These are phyloP conservation scores for Scalopus aquaticus DNA, from an alignment of 2,113 vertebrate genomes.

Conservation along the genomic window DNA sequence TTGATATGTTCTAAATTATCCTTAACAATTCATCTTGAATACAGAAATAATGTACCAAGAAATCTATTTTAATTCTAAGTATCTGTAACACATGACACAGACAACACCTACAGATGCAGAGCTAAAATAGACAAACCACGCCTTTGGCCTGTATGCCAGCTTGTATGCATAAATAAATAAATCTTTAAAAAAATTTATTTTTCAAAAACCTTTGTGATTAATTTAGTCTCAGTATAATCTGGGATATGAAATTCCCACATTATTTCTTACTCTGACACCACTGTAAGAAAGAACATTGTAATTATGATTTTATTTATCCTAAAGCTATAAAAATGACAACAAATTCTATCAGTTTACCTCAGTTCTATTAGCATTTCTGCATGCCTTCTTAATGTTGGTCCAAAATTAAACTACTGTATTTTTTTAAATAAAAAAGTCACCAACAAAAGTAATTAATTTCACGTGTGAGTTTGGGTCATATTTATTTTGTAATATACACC, in stretches of 20 bases:
- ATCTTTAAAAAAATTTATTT: too few relatives aligned
- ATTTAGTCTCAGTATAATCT: slow-evolving; percentile 6
- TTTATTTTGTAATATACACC: not conserved
- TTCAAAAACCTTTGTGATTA: not conserved
- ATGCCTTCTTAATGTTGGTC: not conserved
- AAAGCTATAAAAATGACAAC: slow-evolving; percentile 16
- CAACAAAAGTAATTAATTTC: slow-evolving; percentile 20
- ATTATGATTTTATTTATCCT: slow-evolving; percentile 42
- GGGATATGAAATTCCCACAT: not conserved
- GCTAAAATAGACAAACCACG: not conserved
- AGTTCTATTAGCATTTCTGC: not conserved
- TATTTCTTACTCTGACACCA: slow-evolving; percentile 20
- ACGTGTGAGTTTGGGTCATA: not conserved
- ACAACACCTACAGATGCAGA: not conserved
- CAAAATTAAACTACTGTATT: not conserved
- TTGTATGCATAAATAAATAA: too few relatives aligned
- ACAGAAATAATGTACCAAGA: not conserved
- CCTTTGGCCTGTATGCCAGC: too few relatives aligned
- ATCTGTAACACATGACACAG: not conserved
- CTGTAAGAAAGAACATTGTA: not conserved
- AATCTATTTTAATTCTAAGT: slow-evolving; percentile 21
- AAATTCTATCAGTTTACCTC: not conserved
- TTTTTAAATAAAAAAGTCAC: not conserved
- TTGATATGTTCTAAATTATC: not conserved
- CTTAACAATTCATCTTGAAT: slow-evolving; percentile 13